Evolutionary conservation across 2,797 vertebrate genomes (phyloP), one percentile per base, ranked within the genome.

Genomic region (Paramormyrops hopkinsi): DNA sequence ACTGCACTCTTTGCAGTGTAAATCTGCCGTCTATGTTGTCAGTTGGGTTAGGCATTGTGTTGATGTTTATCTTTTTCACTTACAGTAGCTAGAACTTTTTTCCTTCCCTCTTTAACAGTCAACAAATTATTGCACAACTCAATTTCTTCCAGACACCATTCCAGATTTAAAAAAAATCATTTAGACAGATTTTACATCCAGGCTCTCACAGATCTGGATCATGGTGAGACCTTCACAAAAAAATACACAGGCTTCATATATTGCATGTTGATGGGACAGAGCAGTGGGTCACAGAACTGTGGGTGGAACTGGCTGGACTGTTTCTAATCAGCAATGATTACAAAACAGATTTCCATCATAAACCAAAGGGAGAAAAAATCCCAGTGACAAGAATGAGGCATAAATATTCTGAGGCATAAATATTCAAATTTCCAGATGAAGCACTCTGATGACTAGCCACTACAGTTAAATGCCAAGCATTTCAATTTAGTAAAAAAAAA

Each of bases 51-150:
- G 37, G 17, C 5, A 41, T 79, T 44, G 73, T 2, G 5, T 44
- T n/a, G 7, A n/a, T 79, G 73, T 79, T 79, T 41, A 19, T 44
- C 37, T 79, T 44, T 33, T n/a, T 44, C 73, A 41, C 37, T 79
- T 79, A 8, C 44, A 85, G 48, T n/a, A 85, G 22, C 22, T 25
- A 51, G 46, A 51, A 85, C 41, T 48, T 17, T 12, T 51, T 85
- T 22, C 82, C 4, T 85, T 48, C 82, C n/a, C n/a, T 48, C 4
- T 22, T 48, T 29, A 89, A 44, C 41, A 82, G 9, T 53, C 54
- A 22, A 65, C 93, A 93, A 88, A 92, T 89, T 92, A 92, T 91
- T 91, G 92, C 91, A 85, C 85, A 90, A 92, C 93, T 93, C 93
- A 92, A 90, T 93, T 93, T 92, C 17, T 44, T 19, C 73, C 44